Evolutionary conservation across 2,888 invertebrate genomes (phyloP).

Genomic region (Xestia c-nigrum): DNA sequence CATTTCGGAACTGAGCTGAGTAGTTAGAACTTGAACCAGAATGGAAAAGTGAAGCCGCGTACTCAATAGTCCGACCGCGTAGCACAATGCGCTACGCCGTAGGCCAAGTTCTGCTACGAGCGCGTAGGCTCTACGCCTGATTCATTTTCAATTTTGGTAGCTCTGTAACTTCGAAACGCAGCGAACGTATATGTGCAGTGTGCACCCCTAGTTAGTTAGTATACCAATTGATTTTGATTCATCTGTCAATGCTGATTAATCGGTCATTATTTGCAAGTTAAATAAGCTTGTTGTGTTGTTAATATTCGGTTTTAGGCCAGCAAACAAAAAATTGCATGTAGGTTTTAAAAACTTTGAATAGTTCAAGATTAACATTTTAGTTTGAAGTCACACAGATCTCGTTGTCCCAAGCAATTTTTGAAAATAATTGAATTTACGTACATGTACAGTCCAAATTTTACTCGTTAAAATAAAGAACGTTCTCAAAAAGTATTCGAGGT

Average conservation of each 20-base stretch:
- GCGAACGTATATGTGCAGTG: background rate
- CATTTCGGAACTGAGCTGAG: background rate
- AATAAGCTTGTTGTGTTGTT: background rate
- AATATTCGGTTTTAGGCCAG: background rate
- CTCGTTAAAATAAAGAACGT: conserved; percentile 10
- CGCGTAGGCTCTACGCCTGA: too few relatives aligned
- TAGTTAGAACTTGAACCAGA: background rate
- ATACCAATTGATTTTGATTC: background rate
- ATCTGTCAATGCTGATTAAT: conserved; percentile 2
- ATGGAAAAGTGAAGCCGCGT: background rate
- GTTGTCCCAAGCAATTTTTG: background rate
- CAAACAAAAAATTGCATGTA: background rate
- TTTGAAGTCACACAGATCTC: background rate
- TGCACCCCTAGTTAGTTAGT: background rate
- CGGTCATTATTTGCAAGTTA: background rate
- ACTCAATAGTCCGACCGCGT: background rate
- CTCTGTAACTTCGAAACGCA: background rate
- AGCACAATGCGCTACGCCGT: conserved; percentile 38
- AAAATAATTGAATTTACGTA: background rate
- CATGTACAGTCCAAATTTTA: background rate
- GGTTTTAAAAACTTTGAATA: background rate
- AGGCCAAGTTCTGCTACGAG: conserved; percentile 29
- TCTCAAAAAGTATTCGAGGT: conserved; percentile 21
- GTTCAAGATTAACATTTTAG: background rate
- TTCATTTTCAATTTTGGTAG: background rate